Evolutionary conservation across 2,888 invertebrate genomes (phyloP).

Genomic region (Ecliptopera silaceata): DNA sequence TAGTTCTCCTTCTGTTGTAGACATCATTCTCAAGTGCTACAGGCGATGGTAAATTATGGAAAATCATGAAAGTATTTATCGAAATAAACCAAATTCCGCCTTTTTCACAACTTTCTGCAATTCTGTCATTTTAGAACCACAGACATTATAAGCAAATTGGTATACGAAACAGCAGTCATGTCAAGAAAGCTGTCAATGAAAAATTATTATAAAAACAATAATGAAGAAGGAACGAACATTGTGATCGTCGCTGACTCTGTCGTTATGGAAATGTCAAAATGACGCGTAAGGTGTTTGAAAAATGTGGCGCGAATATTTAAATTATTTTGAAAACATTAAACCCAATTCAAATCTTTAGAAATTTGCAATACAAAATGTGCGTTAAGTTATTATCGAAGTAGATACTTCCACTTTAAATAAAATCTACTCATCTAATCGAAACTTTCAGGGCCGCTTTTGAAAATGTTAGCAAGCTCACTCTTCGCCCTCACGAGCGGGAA

Average conservation of each 20-base stretch:
- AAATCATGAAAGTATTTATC: constrained; percentile 60
- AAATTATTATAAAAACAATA: too few relatives aligned
- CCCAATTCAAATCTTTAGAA: too few relatives aligned
- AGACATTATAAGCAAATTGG: constrained; percentile 36
- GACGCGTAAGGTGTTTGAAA: neutral
- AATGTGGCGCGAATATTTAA: constrained; percentile 6
- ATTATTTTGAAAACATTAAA: neutral
- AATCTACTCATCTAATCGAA: neutral
- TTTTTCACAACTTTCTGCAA: constrained; percentile 37
- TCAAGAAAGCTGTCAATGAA: too few relatives aligned
- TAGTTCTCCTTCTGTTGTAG: constrained; percentile 84
- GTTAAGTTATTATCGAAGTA: too few relatives aligned
- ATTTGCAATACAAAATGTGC: too few relatives aligned
- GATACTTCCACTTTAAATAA: too few relatives aligned
- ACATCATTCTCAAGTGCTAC: constrained; percentile 66
- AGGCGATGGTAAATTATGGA: constrained; percentile 44
- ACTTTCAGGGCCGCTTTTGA: constrained; percentile 59
- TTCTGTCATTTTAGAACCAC: constrained; percentile 52
- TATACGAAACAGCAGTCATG: neutral
- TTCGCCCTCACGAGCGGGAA: constrained; percentile 30
- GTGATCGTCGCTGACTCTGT: too few relatives aligned
- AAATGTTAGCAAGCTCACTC: constrained; percentile 43
- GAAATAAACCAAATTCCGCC: constrained; percentile 60
- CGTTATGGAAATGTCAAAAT: too few relatives aligned
- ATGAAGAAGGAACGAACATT: too few relatives aligned